Evolutionary conservation across 2,113 vertebrate genomes (phyloP), one percentile per base, ranked within the genome.

Genomic region (Gyps fulvus): DNA sequence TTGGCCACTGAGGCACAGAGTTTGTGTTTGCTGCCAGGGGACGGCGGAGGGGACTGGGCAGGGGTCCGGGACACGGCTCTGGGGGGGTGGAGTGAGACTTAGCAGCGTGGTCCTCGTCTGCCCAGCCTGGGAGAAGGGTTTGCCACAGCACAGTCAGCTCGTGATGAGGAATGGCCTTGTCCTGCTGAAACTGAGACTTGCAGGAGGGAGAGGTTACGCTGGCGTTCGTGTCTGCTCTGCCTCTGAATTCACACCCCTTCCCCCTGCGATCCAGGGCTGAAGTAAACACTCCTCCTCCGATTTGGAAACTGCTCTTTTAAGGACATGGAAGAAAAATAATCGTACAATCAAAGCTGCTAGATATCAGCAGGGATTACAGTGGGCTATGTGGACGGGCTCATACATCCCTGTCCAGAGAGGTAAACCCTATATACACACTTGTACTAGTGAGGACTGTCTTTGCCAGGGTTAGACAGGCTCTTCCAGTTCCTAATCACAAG

Each of bases 231-330:
- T 12, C 57, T 91, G 61, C 83, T 61, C 65, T 63, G 27, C 79
- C 73, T 90, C 52, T 26, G 65, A 2, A 23, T 66, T 36, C 38
- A 6, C 43, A 16, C 19, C 66, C 87, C 90, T 72, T 67, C 49
- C 65, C 78, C 36, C 34, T 38, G 57, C 10, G 0, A 13, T 58
- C 49, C 38, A 3, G 52, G 36, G 67, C 6, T 70, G 92, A 78
- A 23, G 61, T 63, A 74, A 95, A 89, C 61, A 47, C 73, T 92
- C 21, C 84, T 89, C 29, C 57, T 88, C 12, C 2, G 2, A 4
- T 61, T 59, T 89, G 92, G 91, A 76, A 95, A 82, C 70, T 87
- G 90, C 77, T 94, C 88, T 95, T 97, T 91, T 95, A 96, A 97
- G 97, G 95, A 21, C 70, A 50, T 94, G 66, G 91, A 62, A 65